Percentiles rank a stretch among this genome's conserved stretches.
Conservation (phyloP, 2,113 vertebrate genomes). For the Labrus mixtus region DNA sequence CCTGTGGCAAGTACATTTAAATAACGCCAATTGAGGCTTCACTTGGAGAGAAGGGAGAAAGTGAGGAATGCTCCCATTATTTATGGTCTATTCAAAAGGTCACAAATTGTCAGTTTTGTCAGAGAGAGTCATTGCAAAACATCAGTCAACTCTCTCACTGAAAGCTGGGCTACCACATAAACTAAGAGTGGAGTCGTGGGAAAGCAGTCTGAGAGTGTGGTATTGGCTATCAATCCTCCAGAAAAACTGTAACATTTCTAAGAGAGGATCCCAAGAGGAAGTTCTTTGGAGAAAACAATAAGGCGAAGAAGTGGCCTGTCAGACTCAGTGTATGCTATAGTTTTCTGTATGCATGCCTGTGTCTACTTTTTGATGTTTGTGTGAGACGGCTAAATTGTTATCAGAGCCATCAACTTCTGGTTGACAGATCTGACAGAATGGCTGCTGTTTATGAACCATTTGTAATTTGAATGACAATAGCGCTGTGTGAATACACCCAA, state of each 20-base stretch:
- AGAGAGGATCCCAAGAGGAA: conserved; percentile 40
- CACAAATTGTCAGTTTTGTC: conserved; percentile 55
- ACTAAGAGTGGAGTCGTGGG: conserved; percentile 44
- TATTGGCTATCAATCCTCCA: conserved; percentile 49
- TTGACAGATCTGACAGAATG: not conserved
- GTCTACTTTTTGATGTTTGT: not conserved
- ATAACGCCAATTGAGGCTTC: conserved; percentile 39
- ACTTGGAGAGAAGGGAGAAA: conserved; percentile 34
- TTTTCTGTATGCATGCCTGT: not conserved
- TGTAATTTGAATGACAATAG: not conserved
- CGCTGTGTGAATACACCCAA: not conserved
- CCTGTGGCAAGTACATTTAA: conserved; percentile 27
- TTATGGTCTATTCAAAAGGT: conserved; percentile 45
- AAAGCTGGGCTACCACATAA: conserved; percentile 24
- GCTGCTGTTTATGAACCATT: not conserved
- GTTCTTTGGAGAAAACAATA: conserved; percentile 26
- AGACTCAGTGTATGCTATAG: conserved; percentile 1
- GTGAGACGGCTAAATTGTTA: not conserved
- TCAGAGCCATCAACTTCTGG: not conserved
- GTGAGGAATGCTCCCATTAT: conserved; percentile 41
- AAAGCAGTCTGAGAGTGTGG: conserved; percentile 52
- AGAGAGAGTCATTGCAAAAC: conserved; percentile 38
- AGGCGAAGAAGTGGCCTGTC: conserved; percentile 11
- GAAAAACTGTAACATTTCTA: conserved; percentile 23
- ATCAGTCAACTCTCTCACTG: conserved; percentile 12